Evolutionary conservation across 64 coral and sea anemone species (phyloP), one percentile per base, ranked within the genome.

Genomic region (Cladopsammia gracilis): DNA sequence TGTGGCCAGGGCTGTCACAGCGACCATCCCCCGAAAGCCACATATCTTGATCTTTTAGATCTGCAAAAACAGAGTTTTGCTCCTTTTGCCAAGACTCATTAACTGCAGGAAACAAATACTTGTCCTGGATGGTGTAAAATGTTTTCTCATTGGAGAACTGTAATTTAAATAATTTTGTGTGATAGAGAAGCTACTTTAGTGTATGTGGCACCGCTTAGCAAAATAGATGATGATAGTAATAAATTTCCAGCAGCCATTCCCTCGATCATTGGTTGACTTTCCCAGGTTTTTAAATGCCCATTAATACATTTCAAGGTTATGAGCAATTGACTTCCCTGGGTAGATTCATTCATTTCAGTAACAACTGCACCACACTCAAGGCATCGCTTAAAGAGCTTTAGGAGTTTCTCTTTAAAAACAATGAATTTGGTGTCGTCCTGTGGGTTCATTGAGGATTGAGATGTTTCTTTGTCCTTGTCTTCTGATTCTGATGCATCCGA

Each of bases 231-330:
- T 25, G 92, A 70, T 4, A 94, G 23, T 20, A 88, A 47, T 18
- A 94, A 70, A 48, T 94, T 94, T 81, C 92, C 92, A 83, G 85
- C 68, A 62, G 86, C 75, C n/a, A 94, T 83, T 13, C 22, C 73
- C 46, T 75, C 59, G 14, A 73, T 12, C 56, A 82, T 83, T 20
- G 85, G 77, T 56, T 79, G 52, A 57, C 89, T 91, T 44, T 58
- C 9, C 89, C 89, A 91, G 10, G 23, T 67, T 15, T 62, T 59
- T 24, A 59, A 46, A 50, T 89, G 86, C 53, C 61, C 71, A 22
- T 75, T 88, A 16, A 45, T 75, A 58, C 86, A 88, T 22, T 57
- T 88, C 10, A 88, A 6, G 9, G 62, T 90, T 4, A 65, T 46
- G 25, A 49, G n/a, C 14, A 22, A 8, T 16, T 47, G 73, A 15